Conservation (phyloP, 2,888 invertebrate genomes). For the Phytoseiulus persimilis region DNA sequence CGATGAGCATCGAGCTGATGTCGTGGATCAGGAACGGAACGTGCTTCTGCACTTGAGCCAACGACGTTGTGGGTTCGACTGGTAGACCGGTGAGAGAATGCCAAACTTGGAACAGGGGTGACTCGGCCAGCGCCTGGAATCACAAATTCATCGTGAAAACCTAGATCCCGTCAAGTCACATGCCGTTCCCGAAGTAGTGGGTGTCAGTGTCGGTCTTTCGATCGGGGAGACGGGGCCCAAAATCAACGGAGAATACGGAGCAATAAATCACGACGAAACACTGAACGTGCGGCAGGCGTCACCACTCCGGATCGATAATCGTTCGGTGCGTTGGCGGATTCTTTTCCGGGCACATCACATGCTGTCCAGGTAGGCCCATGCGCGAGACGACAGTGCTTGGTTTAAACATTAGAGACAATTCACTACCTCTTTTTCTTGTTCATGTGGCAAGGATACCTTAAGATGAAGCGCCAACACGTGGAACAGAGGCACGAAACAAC, state of each 20-base stretch:
- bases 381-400: not conserved
- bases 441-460: constrained; percentile 53
- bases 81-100: constrained; percentile 37
- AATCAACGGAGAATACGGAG: not conserved
- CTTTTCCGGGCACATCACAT: not conserved
- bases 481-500: constrained; percentile 63
- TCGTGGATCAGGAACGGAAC: constrained; percentile 79
- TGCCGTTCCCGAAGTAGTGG: not conserved
- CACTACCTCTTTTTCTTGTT: constrained; percentile 6
- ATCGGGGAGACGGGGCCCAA: not conserved
- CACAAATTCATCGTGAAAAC: not conserved
- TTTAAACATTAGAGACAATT: constrained; percentile 5
- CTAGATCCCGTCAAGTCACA: constrained; percentile 40
- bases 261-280: constrained; percentile 26
- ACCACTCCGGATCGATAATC: not conserved
- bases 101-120: constrained; percentile 39
- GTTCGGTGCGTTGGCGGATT: not conserved
- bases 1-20: constrained; percentile 73
- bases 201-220: not conserved
- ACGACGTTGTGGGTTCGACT: constrained; percentile 29
- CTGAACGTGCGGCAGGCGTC: constrained; percentile 41
- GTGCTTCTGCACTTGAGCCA: constrained; percentile 52
- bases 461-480: constrained; percentile 80
- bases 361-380: not conserved
- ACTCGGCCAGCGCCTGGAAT: not conserved